Evolutionary conservation across 1,140 invertebrate genomes (phyloP), one percentile per base, ranked within the genome.

Genomic region (Drosophila paulistorum): DNA sequence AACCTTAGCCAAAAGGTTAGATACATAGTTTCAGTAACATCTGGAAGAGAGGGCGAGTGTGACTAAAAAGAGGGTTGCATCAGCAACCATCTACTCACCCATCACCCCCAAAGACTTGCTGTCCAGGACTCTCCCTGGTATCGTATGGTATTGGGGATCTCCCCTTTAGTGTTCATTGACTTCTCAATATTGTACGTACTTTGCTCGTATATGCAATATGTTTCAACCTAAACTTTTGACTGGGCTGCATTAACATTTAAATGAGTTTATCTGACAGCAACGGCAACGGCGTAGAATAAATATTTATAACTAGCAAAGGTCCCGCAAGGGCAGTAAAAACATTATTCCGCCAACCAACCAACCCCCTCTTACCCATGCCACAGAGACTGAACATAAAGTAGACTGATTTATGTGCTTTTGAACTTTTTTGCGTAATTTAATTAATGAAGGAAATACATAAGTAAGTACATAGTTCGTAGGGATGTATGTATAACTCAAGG

Each of bases 341-440:
- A 54, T 41, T 20, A 67, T 48, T 20, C 14, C 72, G 23, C 0
- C 23, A 26, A 23, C 20, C 23, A 26, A 4, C 23, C 23, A 26
- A 26, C 23, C 23, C 30, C 13, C 23, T 30, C 30, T 30, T 7
- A n/a, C 11, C 13, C 7, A 3, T 55, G 41, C 63, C 70, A 73
- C 59, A 55, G 4, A 39, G 37, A 37, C 57, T 73, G 59, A 68
- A 68, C 87, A 73, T 79, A 77, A 89, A 62, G 77, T 73, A 71
- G 83, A 67, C 84, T 87, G 84, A 87, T 87, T 87, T 87, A 87
- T 87, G 84, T 80, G 84, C 75, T 87, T 87, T 87, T 87, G 84
- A 87, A 84, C 84, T 84, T 87, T 87, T 81, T 79, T 80, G 84
- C 79, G 84, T 87, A 89, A 87, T 89, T 87, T 89, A 87, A 87